phyloP scores from a whole-genome alignment of 1,140 invertebrate species.

The Cydia fagiglandana region DNA sequence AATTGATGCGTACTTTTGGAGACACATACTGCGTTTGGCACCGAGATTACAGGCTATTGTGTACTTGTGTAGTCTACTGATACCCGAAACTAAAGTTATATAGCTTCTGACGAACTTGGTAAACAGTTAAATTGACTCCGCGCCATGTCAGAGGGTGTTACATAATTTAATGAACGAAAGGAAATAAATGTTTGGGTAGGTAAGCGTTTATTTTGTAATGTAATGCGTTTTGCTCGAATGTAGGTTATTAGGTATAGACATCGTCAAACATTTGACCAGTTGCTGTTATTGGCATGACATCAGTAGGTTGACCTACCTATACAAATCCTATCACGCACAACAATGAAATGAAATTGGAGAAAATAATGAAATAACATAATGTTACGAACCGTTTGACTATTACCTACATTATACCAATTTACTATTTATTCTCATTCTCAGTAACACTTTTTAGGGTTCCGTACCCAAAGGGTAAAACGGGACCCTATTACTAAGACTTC shows the following conservation, averaged over 20 bases:
- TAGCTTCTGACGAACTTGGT: background rate
- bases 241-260: background rate
- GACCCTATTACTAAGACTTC: too few relatives aligned
- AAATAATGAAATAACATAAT: too few relatives aligned
- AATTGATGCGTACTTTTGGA: background rate
- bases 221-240: background rate
- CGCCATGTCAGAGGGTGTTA: background rate
- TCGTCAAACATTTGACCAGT: background rate
- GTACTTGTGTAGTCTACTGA: slow-evolving; percentile 2
- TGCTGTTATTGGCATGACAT: background rate
- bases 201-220: background rate
- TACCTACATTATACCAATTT: too few relatives aligned
- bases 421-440: too few relatives aligned
- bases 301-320: too few relatives aligned
- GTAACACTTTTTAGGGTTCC: too few relatives aligned
- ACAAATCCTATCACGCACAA: too few relatives aligned
- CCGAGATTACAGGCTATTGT: background rate
- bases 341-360: too few relatives aligned
- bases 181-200: too few relatives aligned
- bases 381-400: too few relatives aligned
- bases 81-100: slow-evolving; percentile 5
- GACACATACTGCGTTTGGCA: background rate
- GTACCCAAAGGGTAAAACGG: too few relatives aligned
- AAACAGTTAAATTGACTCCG: background rate
- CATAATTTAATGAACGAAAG: background rate